A percentile compares a stretch with the other conserved stretches of the same genome.
Conservation (phyloP, 2,113 vertebrate species). For the Microcebus griseorufus region DNA sequence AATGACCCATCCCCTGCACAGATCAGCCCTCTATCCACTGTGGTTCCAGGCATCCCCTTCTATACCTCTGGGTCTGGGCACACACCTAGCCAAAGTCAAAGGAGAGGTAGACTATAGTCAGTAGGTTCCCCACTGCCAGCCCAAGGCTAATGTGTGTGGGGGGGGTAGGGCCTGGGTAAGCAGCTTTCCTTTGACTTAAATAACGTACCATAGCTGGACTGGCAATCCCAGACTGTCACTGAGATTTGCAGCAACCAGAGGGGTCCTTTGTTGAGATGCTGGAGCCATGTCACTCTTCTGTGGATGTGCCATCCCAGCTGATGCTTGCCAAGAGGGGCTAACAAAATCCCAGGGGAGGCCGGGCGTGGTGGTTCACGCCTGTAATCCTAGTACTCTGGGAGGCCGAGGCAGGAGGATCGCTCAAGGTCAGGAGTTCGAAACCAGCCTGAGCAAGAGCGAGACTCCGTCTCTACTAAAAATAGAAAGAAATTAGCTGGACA, state of each 20-base stretch:
- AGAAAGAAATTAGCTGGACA: too few species aligned
- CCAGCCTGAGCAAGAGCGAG: too few species aligned
- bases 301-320: not conserved
- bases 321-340: not conserved
- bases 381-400: too few species aligned
- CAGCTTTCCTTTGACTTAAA: constrained; percentile 38
- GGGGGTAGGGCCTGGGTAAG: not conserved
- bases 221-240: not conserved
- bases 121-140: not conserved
- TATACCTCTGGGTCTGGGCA: not conserved
- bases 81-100: not conserved
- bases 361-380: too few species aligned
- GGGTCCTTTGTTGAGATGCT: not conserved
- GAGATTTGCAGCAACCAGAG: not conserved
- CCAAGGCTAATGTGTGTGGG: not conserved
- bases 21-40: not conserved
- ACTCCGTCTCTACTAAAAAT: too few species aligned
- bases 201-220: not conserved
- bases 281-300: not conserved
- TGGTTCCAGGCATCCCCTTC: not conserved
- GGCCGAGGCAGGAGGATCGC: too few species aligned
- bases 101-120: not conserved
- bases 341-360: not conserved
- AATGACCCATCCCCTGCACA: not conserved
- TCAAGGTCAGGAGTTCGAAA: too few species aligned